These are phyloP conservation scores for Agrotis puta DNA, from an alignment of 2,888 invertebrate species.

Conservation along the genomic window DNA sequence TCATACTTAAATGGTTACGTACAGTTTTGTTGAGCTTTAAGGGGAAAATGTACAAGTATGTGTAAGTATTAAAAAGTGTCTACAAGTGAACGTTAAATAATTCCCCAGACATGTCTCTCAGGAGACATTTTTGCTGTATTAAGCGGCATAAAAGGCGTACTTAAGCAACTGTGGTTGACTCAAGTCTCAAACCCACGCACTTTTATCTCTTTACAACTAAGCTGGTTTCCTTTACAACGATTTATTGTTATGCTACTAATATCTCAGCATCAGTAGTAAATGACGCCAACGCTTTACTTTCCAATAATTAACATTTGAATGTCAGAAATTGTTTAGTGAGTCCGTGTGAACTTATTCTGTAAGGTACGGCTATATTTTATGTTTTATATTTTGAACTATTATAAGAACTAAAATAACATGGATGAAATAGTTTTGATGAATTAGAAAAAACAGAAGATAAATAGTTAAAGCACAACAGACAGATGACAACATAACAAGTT, in stretches of 20 bases:
- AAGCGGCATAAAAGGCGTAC: constrained; percentile 84
- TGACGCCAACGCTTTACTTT: constrained; percentile 83
- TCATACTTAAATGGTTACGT: constrained; percentile 44
- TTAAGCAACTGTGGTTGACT: constrained; percentile 84
- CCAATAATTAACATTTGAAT: constrained; percentile 85
- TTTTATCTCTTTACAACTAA: constrained; percentile 87
- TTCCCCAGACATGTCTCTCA: constrained; percentile 58
- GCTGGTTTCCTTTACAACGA: constrained; percentile 86
- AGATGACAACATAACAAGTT: constrained; percentile 5
- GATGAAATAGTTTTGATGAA: constrained; percentile 4
- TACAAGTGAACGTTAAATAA: constrained; percentile 58
- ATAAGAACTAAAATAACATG: background rate
- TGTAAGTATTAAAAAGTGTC: constrained; percentile 23
- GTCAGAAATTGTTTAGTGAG: constrained; percentile 63
- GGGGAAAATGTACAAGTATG: constrained; percentile 14
- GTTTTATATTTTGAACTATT: constrained; percentile 8
- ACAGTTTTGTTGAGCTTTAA: constrained; percentile 30
- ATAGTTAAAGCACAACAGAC: background rate
- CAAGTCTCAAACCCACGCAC: constrained; percentile 83
- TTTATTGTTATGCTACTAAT: constrained; percentile 89
- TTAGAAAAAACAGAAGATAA: background rate
- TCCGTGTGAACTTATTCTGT: constrained; percentile 50
- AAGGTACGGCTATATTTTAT: constrained; percentile 39
- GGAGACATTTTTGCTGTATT: constrained; percentile 70
- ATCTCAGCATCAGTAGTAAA: constrained; percentile 79